Evolutionary conservation across 2,113 vertebrate species (phyloP), one percentile per base, ranked within the genome.

Genomic region (Brachyhypopomus gauderio): DNA sequence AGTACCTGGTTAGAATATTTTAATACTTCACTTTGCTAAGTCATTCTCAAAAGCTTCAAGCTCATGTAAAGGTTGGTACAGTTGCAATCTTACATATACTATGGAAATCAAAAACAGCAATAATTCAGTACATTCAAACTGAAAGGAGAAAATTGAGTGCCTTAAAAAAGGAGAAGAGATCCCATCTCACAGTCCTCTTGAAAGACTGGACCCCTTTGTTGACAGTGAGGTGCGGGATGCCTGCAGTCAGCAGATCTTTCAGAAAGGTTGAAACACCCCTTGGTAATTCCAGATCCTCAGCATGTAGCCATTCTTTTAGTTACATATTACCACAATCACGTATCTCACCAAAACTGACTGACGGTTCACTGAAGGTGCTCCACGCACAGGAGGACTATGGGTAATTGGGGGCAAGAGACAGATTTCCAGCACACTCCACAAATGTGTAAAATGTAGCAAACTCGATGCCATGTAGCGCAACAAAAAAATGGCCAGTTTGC

Each of bases 51-150:
- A 80, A 22, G 34, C 7, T 45, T 16, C 30, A 71, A 41, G 78
- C 12, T 7, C 41, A 70, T 27, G 70, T 17, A 81, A 70, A 81
- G 70, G 78, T n/a, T 86, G 85, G 85, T 59, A 77, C 8, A 30
- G 23, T 63, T 83, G 36, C 22, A 34, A 48, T 41, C 76, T 75
- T 3, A 0, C 64, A 12, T 14, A 5, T 22, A 58, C 27, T 25
- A 56, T 17, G 48, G 55, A 58, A 77, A 34, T 36, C 78, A 23
- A 83, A 78, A 74, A 25, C 9, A 38, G 70, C 55, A 16, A 66
- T 83, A 12, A 78, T 83, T 74, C 45, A n/a, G 2, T 27, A 9
- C 14, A 60, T 74, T 12, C 82, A 78, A 38, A 20, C 12, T 34
- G 27, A 75, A 23, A 78, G 2, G 30, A 74, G 11, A 63, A 83